Percentiles rank a stretch among this genome's conserved stretches.
Evolutionary conservation across 2,113 vertebrate genomes (phyloP).

Genomic region (Forbesichthys papilliferus): DNA sequence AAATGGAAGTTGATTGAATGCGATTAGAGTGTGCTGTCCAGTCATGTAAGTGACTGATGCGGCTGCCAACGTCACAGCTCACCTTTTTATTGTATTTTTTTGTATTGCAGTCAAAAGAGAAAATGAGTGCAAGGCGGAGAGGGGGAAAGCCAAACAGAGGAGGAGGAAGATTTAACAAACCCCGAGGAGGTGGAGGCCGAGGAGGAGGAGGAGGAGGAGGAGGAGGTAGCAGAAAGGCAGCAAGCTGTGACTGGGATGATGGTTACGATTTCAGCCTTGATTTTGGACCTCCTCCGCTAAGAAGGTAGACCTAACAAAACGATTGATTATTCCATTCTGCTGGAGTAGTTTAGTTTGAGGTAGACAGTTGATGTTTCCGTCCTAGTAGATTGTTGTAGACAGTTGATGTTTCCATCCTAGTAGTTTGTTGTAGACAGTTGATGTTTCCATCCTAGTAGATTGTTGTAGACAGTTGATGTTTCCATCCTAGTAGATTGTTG

Average conservation of each 20-base stretch:
- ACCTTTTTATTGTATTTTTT: background rate
- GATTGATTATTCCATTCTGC: background rate
- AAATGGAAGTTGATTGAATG: constrained; percentile 39
- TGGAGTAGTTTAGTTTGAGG: background rate
- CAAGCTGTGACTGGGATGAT: constrained; percentile 82
- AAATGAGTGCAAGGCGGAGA: constrained; percentile 79
- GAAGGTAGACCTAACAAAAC: constrained; percentile 42
- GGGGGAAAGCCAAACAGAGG: constrained; percentile 88
- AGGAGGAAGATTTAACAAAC: constrained; percentile 80
- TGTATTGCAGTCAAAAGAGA: constrained; percentile 25
- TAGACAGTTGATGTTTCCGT: no score
- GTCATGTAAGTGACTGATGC: background rate
- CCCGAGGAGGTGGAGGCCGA: constrained; percentile 58
- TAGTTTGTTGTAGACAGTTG: no score
- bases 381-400: no score
- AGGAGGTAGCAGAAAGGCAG: constrained; percentile 78
- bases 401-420: no score
- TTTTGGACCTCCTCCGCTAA: constrained; percentile 68
- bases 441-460: no score
- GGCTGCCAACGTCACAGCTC: background rate
- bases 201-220: constrained; percentile 61
- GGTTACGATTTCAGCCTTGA: constrained; percentile 88
- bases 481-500: no score
- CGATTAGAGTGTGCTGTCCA: constrained; percentile 27
- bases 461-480: no score